A percentile compares a stretch with the other conserved stretches of the same genome.
Evolutionary conservation across 2,797 vertebrate genomes (phyloP).

Genomic region (Phataginus tricuspis): DNA sequence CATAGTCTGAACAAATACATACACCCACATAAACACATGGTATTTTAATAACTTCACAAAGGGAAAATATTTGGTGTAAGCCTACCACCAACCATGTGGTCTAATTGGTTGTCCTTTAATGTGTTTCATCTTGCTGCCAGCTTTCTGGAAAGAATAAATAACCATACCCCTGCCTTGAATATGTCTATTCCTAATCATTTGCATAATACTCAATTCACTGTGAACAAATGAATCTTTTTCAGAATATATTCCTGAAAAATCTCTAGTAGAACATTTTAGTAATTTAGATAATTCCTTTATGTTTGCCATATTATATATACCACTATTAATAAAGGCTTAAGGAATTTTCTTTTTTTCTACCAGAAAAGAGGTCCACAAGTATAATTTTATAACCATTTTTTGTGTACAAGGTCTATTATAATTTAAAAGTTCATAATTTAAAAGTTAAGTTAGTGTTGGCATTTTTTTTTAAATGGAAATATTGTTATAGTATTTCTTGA

Average conservation of each 20-base stretch:
- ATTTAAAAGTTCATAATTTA: neutral
- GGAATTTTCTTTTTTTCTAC: neutral
- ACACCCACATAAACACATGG: neutral
- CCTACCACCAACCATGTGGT: neutral
- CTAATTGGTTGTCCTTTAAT: neutral
- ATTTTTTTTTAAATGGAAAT: conserved; percentile 4
- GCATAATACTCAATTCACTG: neutral
- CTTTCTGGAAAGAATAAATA: neutral
- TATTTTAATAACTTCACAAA: neutral
- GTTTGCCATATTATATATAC: neutral
- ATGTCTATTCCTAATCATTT: neutral
- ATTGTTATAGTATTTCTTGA: neutral
- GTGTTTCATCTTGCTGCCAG: neutral
- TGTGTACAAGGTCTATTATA: neutral
- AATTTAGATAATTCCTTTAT: neutral
- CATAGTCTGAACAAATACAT: neutral
- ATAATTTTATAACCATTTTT: neutral
- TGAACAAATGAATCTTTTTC: neutral
- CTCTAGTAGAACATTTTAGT: neutral
- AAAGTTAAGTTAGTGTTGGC: neutral
- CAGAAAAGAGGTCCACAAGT: neutral
- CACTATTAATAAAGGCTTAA: neutral
- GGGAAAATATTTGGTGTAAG: neutral
- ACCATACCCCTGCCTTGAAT: neutral
- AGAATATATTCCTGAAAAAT: neutral